These are phyloP conservation scores for Monochamus alternatus DNA, from an alignment of 2,888 invertebrate genomes.

Conservation along the genomic window DNA sequence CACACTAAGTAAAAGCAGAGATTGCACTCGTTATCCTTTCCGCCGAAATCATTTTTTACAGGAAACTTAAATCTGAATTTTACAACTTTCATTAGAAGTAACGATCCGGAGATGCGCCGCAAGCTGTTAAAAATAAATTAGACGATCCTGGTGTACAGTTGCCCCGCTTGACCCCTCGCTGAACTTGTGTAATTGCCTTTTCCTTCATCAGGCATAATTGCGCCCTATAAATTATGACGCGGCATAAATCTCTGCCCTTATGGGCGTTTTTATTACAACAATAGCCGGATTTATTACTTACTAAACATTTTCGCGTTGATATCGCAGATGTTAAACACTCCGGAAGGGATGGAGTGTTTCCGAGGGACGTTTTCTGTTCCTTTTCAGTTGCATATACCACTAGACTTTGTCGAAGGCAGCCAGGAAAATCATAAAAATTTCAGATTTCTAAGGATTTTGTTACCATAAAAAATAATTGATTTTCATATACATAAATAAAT, in stretches of 20 bases:
- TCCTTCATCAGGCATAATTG: conserved; percentile 32
- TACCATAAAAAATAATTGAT: too few relatives aligned
- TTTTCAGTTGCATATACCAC: neutral
- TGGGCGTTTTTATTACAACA: conserved; percentile 35
- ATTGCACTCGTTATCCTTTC: too few relatives aligned
- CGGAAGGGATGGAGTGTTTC: neutral
- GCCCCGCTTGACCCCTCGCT: conserved; percentile 26
- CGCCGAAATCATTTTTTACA: neutral
- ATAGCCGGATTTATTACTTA: conserved; percentile 27
- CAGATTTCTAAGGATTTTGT: too few relatives aligned
- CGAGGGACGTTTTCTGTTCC: neutral
- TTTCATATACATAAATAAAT: too few relatives aligned
- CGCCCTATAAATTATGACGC: conserved; percentile 33
- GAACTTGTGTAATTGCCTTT: conserved; percentile 35
- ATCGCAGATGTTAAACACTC: conserved; percentile 14
- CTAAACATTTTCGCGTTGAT: conserved; percentile 27
- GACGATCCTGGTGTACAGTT: conserved; percentile 14
- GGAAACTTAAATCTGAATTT: conserved; percentile 7
- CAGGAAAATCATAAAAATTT: too few relatives aligned
- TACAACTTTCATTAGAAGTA: conserved; percentile 5
- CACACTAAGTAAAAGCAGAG: too few relatives aligned
- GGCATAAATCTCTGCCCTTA: conserved; percentile 31
- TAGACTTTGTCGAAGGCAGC: too few relatives aligned
- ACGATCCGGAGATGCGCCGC: neutral
- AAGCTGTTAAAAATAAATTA: conserved; percentile 32